These are phyloP conservation scores for Gnathonemus longibarbis DNA, from an alignment of 2,113 vertebrate species.

Conservation along the genomic window DNA sequence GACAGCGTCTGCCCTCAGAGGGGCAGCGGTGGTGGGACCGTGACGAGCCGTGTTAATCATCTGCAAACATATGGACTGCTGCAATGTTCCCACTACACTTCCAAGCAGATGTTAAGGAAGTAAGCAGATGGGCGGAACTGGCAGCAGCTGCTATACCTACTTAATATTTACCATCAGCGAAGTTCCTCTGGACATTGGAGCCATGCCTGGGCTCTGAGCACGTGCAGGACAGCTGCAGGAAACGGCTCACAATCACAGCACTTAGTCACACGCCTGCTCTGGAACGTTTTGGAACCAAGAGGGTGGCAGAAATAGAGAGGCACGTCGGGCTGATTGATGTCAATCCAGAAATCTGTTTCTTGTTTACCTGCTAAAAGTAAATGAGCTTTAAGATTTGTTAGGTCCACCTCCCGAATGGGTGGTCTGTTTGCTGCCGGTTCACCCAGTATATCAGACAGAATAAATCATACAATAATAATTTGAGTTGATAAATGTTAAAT, in stretches of 20 bases:
- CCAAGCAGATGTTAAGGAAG: not conserved
- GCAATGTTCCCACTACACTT: not conserved
- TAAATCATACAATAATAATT: not conserved
- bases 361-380: not conserved
- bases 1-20: not conserved
- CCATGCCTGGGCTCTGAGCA: not conserved
- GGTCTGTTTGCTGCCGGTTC: not conserved
- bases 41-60: not conserved
- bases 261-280: not conserved
- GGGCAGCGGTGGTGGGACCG: not conserved
- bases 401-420: not conserved
- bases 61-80: not conserved
- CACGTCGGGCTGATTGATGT: not conserved
- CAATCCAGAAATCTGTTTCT: not conserved
- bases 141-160: not conserved
- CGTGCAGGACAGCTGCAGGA: constrained; percentile 1
- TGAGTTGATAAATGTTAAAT: not conserved
- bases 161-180: not conserved
- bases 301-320: not conserved
- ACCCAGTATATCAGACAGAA: not conserved
- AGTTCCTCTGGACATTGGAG: not conserved
- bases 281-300: not conserved
- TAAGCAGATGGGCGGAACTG: not conserved
- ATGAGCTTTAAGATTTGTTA: not conserved
- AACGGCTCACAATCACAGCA: not conserved